phyloP scores from a whole-genome alignment of 2,888 invertebrate species.

The Dendrolimus pini region DNA sequence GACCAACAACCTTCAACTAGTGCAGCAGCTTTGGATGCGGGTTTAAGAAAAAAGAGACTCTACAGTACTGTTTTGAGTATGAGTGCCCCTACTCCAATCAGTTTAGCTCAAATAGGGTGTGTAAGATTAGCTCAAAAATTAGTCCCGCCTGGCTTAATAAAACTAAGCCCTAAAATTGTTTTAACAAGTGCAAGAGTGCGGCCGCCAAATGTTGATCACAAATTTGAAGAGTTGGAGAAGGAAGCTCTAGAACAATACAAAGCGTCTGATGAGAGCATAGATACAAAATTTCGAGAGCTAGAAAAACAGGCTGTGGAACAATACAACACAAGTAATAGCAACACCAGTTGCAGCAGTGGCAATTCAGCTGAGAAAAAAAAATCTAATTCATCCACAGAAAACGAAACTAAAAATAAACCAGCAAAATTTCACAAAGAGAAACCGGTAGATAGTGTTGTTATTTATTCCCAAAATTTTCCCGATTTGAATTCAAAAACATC shows the following conservation, averaged over 20 bases:
- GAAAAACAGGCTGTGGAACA: constrained; percentile 82
- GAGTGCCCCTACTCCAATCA: constrained; percentile 53
- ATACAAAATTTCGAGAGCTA: constrained; percentile 77
- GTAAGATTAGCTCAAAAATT: constrained; percentile 56
- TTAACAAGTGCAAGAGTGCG: constrained; percentile 45
- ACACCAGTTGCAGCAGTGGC: constrained; percentile 66
- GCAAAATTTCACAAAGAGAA: constrained; percentile 65
- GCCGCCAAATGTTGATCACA: constrained; percentile 49
- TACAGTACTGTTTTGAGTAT: constrained; percentile 74
- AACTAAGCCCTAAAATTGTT: constrained; percentile 59
- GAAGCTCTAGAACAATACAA: constrained; percentile 78
- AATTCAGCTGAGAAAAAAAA: constrained; percentile 51
- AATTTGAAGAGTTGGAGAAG: constrained; percentile 75
- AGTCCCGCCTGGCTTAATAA: constrained; percentile 53
- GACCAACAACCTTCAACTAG: constrained; percentile 51
- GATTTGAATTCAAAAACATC: constrained; percentile 54
- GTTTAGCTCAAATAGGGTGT: constrained; percentile 38
- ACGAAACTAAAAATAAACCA: constrained; percentile 40
- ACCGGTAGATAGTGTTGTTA: constrained; percentile 58
- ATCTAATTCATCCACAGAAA: constrained; percentile 29
- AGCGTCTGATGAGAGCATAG: constrained; percentile 74
- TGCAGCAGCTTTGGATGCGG: constrained; percentile 41
- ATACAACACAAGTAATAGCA: constrained; percentile 73
- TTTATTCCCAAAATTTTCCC: constrained; percentile 69
- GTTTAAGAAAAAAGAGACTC: constrained; percentile 58